Conservation (phyloP, 2,113 vertebrate genomes). For the Leptobrachium leishanense region DNA sequence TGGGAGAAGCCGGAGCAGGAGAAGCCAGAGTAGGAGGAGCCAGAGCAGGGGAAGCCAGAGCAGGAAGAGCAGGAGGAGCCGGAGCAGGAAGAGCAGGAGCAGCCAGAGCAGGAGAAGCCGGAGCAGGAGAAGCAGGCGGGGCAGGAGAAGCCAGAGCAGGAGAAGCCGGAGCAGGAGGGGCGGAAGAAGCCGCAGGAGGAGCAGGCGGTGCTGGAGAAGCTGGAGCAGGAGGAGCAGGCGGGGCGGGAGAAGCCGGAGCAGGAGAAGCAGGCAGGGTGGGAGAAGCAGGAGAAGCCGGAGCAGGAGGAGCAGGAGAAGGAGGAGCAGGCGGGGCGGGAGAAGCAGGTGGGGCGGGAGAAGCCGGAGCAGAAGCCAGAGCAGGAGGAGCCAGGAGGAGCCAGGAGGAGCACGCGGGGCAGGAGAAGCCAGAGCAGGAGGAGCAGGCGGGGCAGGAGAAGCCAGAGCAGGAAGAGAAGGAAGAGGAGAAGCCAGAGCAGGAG, state of each 20-base stretch:
- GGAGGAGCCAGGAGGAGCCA: not conserved
- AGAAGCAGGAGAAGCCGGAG: not conserved
- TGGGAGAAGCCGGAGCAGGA: too few species aligned
- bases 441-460: not conserved
- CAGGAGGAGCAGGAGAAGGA: conserved; percentile 25
- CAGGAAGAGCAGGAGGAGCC: not conserved
- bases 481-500: not conserved
- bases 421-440: not conserved
- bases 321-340: not conserved
- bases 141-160: too few species aligned
- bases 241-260: too few species aligned
- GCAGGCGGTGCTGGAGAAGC: too few species aligned
- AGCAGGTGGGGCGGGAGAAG: conserved; percentile 27
- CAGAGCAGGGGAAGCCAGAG: not conserved
- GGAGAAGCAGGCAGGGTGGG: conserved; percentile 1
- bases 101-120: not conserved
- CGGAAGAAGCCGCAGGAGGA: too few species aligned
- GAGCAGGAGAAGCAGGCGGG: too few species aligned
- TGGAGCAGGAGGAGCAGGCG: too few species aligned
- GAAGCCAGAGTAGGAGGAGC: not conserved
- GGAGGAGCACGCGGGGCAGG: not conserved
- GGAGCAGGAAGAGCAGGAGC: not conserved
- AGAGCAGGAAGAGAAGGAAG: not conserved
- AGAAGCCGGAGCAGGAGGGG: too few species aligned
- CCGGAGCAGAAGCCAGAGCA: not conserved